Conservation (phyloP, 2,888 invertebrate species). For the Patella depressa region DNA sequence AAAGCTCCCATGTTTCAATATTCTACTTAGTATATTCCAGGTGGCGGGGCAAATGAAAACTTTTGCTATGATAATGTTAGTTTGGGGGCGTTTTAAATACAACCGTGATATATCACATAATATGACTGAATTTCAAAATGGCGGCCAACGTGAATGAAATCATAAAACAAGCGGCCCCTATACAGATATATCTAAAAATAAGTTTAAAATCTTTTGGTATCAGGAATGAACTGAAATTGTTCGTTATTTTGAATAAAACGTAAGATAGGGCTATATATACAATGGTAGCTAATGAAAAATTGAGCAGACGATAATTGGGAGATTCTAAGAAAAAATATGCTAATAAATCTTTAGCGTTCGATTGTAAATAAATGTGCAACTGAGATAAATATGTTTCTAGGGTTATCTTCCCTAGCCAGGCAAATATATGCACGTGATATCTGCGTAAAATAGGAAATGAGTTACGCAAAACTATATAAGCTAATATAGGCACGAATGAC, state of each 20-base stretch:
- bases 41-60: too few species aligned
- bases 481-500: constrained; percentile 49
- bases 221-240: constrained; percentile 50
- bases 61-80: too few species aligned
- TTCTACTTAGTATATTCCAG: too few species aligned
- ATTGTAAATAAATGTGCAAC: constrained; percentile 59
- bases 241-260: constrained; percentile 51
- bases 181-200: constrained; percentile 24
- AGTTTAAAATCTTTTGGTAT: constrained; percentile 45
- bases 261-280: constrained; percentile 54
- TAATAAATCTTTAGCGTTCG: constrained; percentile 58
- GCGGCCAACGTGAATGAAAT: neutral
- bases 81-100: too few species aligned
- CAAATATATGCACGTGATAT: constrained; percentile 51
- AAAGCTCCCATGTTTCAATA: too few species aligned
- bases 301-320: constrained; percentile 51
- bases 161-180: constrained; percentile 20
- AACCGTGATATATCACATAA: too few species aligned
- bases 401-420: constrained; percentile 59
- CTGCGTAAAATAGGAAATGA: constrained; percentile 47
- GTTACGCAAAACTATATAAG: constrained; percentile 54
- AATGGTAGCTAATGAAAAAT: constrained; percentile 53
- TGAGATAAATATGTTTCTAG: constrained; percentile 63
- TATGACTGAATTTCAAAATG: too few species aligned
- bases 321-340: constrained; percentile 37